These are phyloP conservation scores for Acomys russatus DNA, from an alignment of 2,797 vertebrate genomes.

Conservation along the genomic window DNA sequence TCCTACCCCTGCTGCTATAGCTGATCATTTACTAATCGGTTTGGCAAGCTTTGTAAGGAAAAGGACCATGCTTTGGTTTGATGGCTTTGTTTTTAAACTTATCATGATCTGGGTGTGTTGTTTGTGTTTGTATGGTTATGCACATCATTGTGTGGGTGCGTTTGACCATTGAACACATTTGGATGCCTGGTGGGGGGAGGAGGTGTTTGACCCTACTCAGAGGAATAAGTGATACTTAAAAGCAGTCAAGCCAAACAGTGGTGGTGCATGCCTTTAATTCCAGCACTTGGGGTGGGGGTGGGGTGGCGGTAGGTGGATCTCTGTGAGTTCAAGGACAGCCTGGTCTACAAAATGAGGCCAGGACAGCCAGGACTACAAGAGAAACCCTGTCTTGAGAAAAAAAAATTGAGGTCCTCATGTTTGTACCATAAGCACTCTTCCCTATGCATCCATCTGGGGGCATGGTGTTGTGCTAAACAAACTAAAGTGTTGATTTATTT, in stretches of 20 bases:
- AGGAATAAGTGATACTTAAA: no score
- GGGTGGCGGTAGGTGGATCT: no score
- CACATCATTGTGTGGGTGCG: not conserved
- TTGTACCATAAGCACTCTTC: not conserved
- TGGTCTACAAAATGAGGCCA: no score
- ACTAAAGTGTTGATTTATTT: not conserved
- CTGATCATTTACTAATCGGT: slow-evolving; percentile 14
- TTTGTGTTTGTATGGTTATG: not conserved
- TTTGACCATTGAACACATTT: no score
- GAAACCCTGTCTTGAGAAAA: no score
- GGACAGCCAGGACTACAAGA: no score
- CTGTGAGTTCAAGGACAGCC: no score
- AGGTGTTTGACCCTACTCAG: no score
- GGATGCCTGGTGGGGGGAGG: no score
- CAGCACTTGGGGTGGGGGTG: no score
- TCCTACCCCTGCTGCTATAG: not conserved
- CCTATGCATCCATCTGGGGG: not conserved
- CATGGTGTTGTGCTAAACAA: not conserved
- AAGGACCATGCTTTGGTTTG: not conserved
- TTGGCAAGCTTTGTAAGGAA: slow-evolving; percentile 6
- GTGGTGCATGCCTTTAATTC: no score
- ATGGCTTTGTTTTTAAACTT: not conserved
- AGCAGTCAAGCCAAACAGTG: no score
- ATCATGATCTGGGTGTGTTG: not conserved
- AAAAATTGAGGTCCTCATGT: not conserved